Evolutionary conservation across 1,140 invertebrate genomes (phyloP), one percentile per base, ranked within the genome.

Genomic region (Pseudachorutes palmiensis): DNA sequence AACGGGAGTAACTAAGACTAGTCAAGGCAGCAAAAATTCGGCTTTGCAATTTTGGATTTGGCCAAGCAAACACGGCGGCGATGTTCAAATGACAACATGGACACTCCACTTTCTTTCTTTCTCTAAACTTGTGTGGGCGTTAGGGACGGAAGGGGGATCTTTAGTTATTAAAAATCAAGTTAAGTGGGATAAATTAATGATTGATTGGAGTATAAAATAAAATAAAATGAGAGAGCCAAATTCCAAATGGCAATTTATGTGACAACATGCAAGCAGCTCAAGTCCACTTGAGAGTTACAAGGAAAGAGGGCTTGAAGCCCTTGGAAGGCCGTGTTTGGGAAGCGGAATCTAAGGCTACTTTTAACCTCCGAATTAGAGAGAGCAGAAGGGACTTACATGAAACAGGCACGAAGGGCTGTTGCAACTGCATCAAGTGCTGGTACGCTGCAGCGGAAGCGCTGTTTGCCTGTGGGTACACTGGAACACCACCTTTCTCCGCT

Each of bases 361-460:
- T 55, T 55, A n/a, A n/a, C 24, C 51, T 5, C 12, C 12, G 24
- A 55, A 55, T 26, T 19, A 12, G 14, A 55, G 24, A 55, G 24
- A 89, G 91, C 41, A 36, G 55, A 33, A 26, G 32, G 64, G 72
- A 79, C 79, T 80, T 76, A 80, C 79, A 80, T 76, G 79, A 79
- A 63, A 83, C 80, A 69, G 82, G 82, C 71, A 83, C 80, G 75
- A 81, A 83, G 76, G 91, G 91, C 86, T 94, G 91, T 82, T 91
- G 89, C 74, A 92, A 82, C 83, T 92, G 91, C 90, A 96, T 94
- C 80, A 95, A 84, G 82, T 92, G 92, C 81, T 96, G 92, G 82
- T 95, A 95, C 75, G 91, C 90, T 74, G 89, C 89, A 32, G 77
- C 75, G 57, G 74, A 75, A 58, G 76, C 74, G 67, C 70, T 76